Conservation (phyloP, 2,888 invertebrate species). For the Trichopoda pennipes region DNA sequence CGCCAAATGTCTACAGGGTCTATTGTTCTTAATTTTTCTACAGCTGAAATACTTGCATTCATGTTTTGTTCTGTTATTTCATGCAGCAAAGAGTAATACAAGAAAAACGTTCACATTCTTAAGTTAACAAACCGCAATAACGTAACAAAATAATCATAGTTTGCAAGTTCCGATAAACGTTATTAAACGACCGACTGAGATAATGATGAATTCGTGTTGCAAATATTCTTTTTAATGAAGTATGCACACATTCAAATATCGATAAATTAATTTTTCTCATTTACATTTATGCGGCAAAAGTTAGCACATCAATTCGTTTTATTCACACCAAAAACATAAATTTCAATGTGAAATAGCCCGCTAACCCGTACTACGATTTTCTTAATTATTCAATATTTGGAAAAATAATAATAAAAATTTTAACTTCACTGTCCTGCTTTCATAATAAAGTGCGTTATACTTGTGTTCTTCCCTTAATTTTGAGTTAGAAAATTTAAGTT, state of each 20-base stretch:
- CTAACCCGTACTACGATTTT: no score
- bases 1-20: conserved; percentile 47
- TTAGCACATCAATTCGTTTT: no score
- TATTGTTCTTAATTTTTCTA: conserved; percentile 46
- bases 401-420: no score
- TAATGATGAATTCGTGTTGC: conserved; percentile 3
- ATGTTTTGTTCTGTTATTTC: not conserved
- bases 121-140: conserved; percentile 61
- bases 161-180: conserved; percentile 57
- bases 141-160: conserved; percentile 59
- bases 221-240: not conserved
- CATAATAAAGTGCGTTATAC: no score
- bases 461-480: no score
- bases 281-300: no score
- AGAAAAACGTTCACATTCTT: not conserved
- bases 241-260: not conserved
- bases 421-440: no score
- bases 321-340: no score
- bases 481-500: no score
- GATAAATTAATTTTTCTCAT: no score
- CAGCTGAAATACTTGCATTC: not conserved
- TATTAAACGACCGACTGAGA: conserved; percentile 55
- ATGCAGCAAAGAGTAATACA: not conserved
- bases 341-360: no score
- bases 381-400: no score